Evolutionary conservation across 1,140 invertebrate species (phyloP).

Genomic region (Camponotus floridanus): DNA sequence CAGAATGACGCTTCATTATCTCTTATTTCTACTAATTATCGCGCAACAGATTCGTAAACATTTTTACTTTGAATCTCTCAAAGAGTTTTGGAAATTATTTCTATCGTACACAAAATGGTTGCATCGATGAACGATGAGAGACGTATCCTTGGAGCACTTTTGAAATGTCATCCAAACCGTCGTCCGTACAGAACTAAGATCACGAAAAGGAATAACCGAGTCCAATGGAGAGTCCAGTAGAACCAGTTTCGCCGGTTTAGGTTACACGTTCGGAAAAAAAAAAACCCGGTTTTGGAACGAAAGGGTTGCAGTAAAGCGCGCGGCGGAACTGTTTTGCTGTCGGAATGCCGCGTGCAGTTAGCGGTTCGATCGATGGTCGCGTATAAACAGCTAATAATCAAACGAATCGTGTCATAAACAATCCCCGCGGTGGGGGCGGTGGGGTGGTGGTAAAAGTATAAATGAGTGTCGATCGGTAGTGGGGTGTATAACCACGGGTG

Average conservation of each 20-base stretch:
- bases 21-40: not conserved
- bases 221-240: slow-evolving; percentile 36
- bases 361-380: slow-evolving; percentile 79
- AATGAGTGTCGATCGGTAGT: slow-evolving; percentile 80
- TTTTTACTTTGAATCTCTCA: not conserved
- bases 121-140: slow-evolving; percentile 1
- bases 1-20: not conserved
- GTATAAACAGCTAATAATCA: slow-evolving; percentile 86
- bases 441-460: slow-evolving; percentile 82
- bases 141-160: slow-evolving; percentile 53
- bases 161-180: slow-evolving; percentile 20
- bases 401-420: slow-evolving; percentile 85
- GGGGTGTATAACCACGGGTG: slow-evolving; percentile 70
- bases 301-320: slow-evolving; percentile 71
- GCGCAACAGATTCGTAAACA: slow-evolving; percentile 2
- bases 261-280: slow-evolving; percentile 37
- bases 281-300: slow-evolving; percentile 58
- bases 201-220: slow-evolving; percentile 44
- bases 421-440: slow-evolving; percentile 70
- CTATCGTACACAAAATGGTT: slow-evolving; percentile 28
- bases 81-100: not conserved
- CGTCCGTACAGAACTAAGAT: slow-evolving; percentile 61
- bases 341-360: slow-evolving; percentile 76
- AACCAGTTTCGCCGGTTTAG: slow-evolving; percentile 68
- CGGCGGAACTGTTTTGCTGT: slow-evolving; percentile 73